These are phyloP conservation scores for Cataglyphis hispanica DNA, from an alignment of 1,140 invertebrate genomes.

Conservation along the genomic window DNA sequence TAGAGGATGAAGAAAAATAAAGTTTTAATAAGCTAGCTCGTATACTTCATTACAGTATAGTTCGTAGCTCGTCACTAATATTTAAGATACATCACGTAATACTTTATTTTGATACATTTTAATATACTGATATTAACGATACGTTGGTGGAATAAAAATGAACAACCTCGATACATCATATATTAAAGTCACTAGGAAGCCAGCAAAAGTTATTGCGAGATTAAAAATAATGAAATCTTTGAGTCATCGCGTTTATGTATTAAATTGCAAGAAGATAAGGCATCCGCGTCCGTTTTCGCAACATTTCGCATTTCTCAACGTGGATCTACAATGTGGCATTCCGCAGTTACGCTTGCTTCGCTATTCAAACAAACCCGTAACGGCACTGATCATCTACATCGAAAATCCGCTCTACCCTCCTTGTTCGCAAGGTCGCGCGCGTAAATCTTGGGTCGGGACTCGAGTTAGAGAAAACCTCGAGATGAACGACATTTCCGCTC, in stretches of 20 bases:
- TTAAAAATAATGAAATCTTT: slow-evolving; percentile 60
- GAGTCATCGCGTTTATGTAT: slow-evolving; percentile 39
- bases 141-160: background rate
- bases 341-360: slow-evolving; percentile 5
- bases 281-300: background rate
- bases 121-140: background rate
- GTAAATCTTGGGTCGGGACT: slow-evolving; percentile 19
- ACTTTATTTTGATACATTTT: background rate
- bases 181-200: slow-evolving; percentile 35
- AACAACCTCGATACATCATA: background rate
- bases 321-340: background rate
- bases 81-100: background rate
- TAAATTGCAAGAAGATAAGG: slow-evolving; percentile 34
- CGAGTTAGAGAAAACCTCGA: slow-evolving; percentile 15
- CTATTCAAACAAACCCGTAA: slow-evolving; percentile 44
- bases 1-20: background rate
- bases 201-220: slow-evolving; percentile 42
- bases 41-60: background rate
- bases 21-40: background rate
- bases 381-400: slow-evolving; percentile 16
- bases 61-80: background rate
- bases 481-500: slow-evolving; percentile 42
- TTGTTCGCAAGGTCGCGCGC: slow-evolving; percentile 17
- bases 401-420: slow-evolving; percentile 12
- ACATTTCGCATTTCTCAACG: background rate